Evolutionary conservation across 35 echinoderm and acorn worm species (phyloP).

Genomic region (Antedon bifida): DNA sequence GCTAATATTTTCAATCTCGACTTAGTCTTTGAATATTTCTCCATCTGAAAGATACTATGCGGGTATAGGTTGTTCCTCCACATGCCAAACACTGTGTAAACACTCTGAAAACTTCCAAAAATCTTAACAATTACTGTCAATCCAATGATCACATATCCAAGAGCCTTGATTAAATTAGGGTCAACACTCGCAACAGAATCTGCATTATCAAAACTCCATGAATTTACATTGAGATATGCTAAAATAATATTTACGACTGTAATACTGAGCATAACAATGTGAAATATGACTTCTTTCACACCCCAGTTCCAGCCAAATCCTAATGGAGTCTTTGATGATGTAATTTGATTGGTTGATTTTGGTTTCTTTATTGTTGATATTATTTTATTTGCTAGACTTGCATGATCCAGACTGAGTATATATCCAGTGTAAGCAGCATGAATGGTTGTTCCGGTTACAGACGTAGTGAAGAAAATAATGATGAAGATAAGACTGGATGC

Average conservation of each 20-base stretch:
- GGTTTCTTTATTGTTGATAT: conserved; percentile 5
- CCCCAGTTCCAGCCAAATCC: conserved; percentile 53
- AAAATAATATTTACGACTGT: not conserved
- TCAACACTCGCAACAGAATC: not conserved
- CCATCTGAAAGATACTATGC: conserved; percentile 26
- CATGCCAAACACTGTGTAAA: conserved; percentile 63
- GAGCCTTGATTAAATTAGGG: conserved; percentile 2
- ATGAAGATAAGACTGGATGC: conserved; percentile 23
- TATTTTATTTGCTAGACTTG: conserved; percentile 33
- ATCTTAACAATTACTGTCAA: conserved; percentile 32
- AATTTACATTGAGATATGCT: no score
- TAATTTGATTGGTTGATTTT: conserved; percentile 23
- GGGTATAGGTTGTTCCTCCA: conserved; percentile 68
- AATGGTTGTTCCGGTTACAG: conserved; percentile 26
- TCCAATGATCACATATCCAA: conserved; percentile 35
- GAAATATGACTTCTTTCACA: conserved; percentile 40
- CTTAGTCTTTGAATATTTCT: conserved; percentile 57
- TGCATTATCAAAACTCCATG: no score
- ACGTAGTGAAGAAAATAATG: conserved; percentile 43
- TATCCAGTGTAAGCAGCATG: conserved; percentile 54
- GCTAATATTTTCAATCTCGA: conserved; percentile 30
- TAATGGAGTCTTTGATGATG: not conserved
- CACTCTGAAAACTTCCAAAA: conserved; percentile 30
- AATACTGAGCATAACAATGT: conserved; percentile 34
- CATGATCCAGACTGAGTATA: conserved; percentile 55